Conservation (phyloP, 2,113 vertebrate species). For the Aptenodytes patagonicus region DNA sequence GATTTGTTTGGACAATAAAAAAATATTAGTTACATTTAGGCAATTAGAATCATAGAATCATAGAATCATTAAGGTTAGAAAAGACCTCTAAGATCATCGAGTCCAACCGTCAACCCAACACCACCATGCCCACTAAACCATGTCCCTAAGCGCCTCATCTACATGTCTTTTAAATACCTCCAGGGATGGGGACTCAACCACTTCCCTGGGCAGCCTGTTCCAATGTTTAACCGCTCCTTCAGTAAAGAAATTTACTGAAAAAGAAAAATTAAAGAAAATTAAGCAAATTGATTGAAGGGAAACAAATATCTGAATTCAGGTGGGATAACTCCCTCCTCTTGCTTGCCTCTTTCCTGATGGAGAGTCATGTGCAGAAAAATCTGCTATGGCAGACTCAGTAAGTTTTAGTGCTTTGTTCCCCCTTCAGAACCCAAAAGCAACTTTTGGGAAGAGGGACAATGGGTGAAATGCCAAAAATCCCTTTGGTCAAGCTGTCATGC, state of each 20-base stretch:
- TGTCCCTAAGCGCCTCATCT: too few species aligned
- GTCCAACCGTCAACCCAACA: too few species aligned
- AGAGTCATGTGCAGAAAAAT: not conserved
- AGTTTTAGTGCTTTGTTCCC: not conserved
- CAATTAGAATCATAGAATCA: not conserved
- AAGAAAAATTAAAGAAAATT: too few species aligned
- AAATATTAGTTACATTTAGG: not conserved
- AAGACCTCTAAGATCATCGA: too few species aligned
- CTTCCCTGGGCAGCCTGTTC: too few species aligned
- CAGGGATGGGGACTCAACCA: too few species aligned
- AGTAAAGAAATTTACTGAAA: too few species aligned
- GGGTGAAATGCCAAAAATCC: not conserved
- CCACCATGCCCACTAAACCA: too few species aligned
- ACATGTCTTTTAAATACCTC: too few species aligned
- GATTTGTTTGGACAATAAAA: slow-evolving; percentile 10
- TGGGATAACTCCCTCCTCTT: not conserved
- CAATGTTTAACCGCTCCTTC: too few species aligned
- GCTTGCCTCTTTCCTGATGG: not conserved
- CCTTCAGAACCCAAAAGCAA: not conserved
- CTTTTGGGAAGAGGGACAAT: not conserved
- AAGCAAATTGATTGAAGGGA: not conserved
- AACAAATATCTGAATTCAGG: not conserved
- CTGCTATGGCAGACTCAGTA: not conserved
- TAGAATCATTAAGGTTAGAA: too few species aligned
- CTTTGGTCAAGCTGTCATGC: not conserved